Evolutionary conservation across 1,140 invertebrate genomes (phyloP), one percentile per base, ranked within the genome.

Genomic region (Phymorhynchus buccinoides): DNA sequence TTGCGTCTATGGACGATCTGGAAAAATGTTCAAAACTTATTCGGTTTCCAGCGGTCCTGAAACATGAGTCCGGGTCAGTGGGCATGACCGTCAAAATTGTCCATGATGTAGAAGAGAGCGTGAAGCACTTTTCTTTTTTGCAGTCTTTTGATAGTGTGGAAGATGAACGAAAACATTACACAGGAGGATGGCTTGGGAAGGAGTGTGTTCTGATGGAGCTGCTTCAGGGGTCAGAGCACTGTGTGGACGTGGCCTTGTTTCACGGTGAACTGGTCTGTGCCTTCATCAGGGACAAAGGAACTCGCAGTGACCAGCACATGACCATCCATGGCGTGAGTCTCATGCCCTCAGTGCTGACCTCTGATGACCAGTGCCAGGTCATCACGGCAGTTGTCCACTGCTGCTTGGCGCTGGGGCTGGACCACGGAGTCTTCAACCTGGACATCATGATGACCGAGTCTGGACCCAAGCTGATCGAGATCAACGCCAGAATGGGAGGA

Each of bases 221-320:
- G 52, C 30, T 86, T 0, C 42, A 77, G 18, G 87, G 87, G 7
- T 83, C 85, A 16, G 86, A 88, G 56, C 87, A 88, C 42, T 75
- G 83, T 30, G 81, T 88, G 18, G 86, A 88, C 41, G 37, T 88
- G 3, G 84, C 85, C 12, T 80, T 86, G 7, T 88, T 68, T 66
- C 48, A 86, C 37, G 37, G 86, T 16, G 48, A 88, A 56, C n/a
- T 88, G n/a, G 30, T 88, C 18, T 80, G 44, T 27, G 86, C 86
- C 1, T 79, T 88, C 48, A 73, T 88, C n/a, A 81, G 81, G 2
- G 87, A 88, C 62, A 86, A 86, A n/a, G 85, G 85, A 37, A n/a
- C n/a, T n/a, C n/a, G n/a, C n/a, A n/a, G n/a, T n/a, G n/a, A n/a
- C n/a, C n/a, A n/a, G n/a, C n/a, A n/a, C n/a, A n/a, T n/a, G n/a